phyloP scores from a whole-genome alignment of 2,888 invertebrate species.

The Nomada fucata region DNA sequence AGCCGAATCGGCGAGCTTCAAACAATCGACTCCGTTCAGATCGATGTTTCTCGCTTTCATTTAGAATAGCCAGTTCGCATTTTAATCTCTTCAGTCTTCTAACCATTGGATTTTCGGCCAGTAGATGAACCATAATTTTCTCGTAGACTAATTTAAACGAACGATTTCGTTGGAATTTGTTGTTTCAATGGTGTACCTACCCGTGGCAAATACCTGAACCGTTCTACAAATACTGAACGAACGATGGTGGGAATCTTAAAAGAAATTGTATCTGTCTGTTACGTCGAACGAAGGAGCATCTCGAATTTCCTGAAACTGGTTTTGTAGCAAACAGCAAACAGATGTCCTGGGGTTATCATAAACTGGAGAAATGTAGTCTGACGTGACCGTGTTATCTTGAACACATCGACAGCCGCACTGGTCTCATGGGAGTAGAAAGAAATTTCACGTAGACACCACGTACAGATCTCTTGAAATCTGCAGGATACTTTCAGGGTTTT shows the following conservation, averaged over 20 bases:
- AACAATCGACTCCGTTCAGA: conserved; percentile 15
- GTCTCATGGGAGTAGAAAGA: conserved; percentile 33
- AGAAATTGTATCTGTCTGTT: background rate
- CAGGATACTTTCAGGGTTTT: conserved; percentile 24
- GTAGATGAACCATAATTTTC: too few species aligned
- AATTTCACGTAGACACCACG: conserved; percentile 36
- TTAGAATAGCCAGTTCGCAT: background rate
- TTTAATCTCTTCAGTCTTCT: background rate
- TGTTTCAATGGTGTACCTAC: too few species aligned
- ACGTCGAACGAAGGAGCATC: background rate
- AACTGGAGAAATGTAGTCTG: conserved; percentile 40
- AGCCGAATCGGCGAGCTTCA: conserved; percentile 20
- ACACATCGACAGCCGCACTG: conserved; percentile 30
- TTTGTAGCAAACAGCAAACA: conserved; percentile 36
- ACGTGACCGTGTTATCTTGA: conserved; percentile 54
- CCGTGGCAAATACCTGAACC: too few species aligned
- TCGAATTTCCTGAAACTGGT: conserved; percentile 23
- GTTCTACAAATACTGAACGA: background rate
- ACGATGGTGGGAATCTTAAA: background rate
- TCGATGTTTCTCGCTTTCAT: conserved; percentile 4
- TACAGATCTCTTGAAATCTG: conserved; percentile 38
- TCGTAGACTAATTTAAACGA: too few species aligned
- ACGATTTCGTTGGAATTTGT: too few species aligned
- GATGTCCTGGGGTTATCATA: conserved; percentile 45
- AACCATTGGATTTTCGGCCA: too few species aligned